Conservation (phyloP, 2,113 vertebrate species). For the Psittacus erithacus region DNA sequence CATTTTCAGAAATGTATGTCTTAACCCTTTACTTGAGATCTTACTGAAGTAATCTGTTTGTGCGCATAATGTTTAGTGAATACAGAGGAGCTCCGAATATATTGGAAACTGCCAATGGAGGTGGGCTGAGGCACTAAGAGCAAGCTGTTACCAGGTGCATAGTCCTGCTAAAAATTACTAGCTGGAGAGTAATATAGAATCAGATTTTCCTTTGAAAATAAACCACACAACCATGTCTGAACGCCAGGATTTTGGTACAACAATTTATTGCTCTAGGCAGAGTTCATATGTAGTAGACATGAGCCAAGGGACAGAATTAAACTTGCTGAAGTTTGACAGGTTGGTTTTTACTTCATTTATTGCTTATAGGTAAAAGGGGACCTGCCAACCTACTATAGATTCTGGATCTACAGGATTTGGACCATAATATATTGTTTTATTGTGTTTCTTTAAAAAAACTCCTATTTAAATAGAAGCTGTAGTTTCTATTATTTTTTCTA, state of each 20-base stretch:
- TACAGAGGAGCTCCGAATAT: background rate
- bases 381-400: background rate
- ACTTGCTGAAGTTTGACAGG: background rate
- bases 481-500: background rate
- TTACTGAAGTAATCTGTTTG: background rate
- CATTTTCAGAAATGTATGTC: background rate
- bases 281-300: background rate
- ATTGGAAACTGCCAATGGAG: background rate
- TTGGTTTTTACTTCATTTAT: background rate
- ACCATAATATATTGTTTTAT: background rate
- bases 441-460: background rate
- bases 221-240: background rate
- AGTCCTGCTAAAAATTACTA: background rate
- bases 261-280: background rate
- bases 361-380: background rate
- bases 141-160: background rate
- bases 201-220: background rate
- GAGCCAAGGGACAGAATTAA: background rate
- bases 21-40: background rate
- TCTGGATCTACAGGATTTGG: background rate
- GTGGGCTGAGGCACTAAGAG: background rate
- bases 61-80: background rate
- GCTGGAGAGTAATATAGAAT: background rate
- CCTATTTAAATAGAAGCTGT: background rate
- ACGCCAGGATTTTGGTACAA: background rate